Evolutionary conservation across 2,888 invertebrate genomes (phyloP).

Genomic region (Phengaris arion): DNA sequence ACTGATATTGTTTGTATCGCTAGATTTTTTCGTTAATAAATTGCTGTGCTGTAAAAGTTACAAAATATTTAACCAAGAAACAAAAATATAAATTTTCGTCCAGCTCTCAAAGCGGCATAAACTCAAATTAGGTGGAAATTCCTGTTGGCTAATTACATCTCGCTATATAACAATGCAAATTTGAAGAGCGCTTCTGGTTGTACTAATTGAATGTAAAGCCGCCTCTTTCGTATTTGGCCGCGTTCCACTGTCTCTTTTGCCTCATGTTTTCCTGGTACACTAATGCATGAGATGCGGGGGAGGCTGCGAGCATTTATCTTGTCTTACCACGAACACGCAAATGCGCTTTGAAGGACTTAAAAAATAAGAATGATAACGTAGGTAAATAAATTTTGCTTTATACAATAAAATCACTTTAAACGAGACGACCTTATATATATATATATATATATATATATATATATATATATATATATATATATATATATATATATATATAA

Average conservation of each 20-base stretch:
- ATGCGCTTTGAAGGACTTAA: neutral
- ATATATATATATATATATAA: too few species aligned
- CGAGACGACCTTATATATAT: too few species aligned
- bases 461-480: too few species aligned
- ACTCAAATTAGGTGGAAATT: slow-evolving; percentile 56
- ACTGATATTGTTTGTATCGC: neutral
- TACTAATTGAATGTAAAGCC: slow-evolving; percentile 57
- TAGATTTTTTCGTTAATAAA: neutral
- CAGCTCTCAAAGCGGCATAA: slow-evolving; percentile 51
- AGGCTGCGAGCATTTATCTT: slow-evolving; percentile 42
- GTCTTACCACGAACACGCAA: slow-evolving; percentile 28
- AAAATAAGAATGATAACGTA: slow-evolving; percentile 6
- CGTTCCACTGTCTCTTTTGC: slow-evolving; percentile 46
- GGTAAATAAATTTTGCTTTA: neutral
- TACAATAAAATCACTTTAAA: neutral
- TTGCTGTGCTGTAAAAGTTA: neutral
- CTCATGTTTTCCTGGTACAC: slow-evolving; percentile 58
- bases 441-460: too few species aligned
- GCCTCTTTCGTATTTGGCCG: slow-evolving; percentile 49
- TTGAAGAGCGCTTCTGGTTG: slow-evolving; percentile 56
- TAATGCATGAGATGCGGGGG: slow-evolving; percentile 52
- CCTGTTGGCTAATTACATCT: slow-evolving; percentile 57
- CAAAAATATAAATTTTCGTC: slow-evolving; percentile 31
- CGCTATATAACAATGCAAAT: slow-evolving; percentile 58
- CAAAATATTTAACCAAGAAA: slow-evolving; percentile 31